Base-by-base conservation (phyloP, 2,888 invertebrate species). In the Clostera curtula region DNA sequence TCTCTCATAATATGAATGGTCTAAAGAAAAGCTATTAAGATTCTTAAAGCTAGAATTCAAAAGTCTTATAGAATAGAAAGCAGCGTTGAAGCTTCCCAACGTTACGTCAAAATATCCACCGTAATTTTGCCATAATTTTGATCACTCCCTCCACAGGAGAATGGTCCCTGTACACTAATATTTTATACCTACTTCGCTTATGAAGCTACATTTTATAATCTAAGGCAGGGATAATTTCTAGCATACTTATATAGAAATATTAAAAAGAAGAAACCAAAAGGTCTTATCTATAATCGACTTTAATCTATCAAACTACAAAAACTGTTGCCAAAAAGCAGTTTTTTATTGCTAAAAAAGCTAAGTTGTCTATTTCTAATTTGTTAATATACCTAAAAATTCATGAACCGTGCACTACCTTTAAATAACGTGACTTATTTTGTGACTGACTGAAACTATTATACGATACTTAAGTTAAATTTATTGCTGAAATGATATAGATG, bases 291-390 rank as follows among this genome's bases (percentile, higher is more conserved):
- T 61, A 68, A 70, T 69, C 67, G 63, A 71, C 58, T 53, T 59
- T 57, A 66, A 66, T 67, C 66, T 73, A 73, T 62, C 29, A 35
- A 53, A 56, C 72, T 74, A 79, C 66, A 56, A 62, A 67, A 67
- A 54, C 56, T 36, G 47, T 41, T 72, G 77, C 75, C 72, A 73
- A 72, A 71, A 82, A 82, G 80, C 80, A 49, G 54, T 54, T 28
- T 40, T 62, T 62, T 69, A 71, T 65, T 42, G 82, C 82, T 80
- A 80, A 75, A 75, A 68, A 80, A 82, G 80, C 80, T 72, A 72
- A 68, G 54, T 45, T 50, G 52, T 52, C 58, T 63, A 50, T 40
- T 44, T 40, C 59, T 60, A 59, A 34, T 34, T n/a, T 22, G 13
- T 36, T 61, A 57, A 64, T 29, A 31, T 15, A 19, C 26, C 56